Evolutionary conservation across 1,140 invertebrate species (phyloP).

Genomic region (Gryllus bimaculatus): DNA sequence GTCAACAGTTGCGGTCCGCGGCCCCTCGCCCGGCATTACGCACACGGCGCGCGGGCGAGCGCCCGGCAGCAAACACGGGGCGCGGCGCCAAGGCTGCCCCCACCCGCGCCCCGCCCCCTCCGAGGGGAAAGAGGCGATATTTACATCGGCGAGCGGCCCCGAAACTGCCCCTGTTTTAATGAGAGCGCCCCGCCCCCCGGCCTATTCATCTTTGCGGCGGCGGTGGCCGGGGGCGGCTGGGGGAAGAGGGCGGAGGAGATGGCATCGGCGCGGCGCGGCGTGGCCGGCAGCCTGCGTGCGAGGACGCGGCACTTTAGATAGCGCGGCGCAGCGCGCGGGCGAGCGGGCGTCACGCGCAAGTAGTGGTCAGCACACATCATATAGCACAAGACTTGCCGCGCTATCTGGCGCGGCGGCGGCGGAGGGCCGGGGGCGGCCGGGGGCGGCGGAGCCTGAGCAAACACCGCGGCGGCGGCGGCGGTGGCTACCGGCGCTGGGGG

Average conservation of each 20-base stretch:
- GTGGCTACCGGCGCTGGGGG: neutral
- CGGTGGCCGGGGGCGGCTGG: neutral
- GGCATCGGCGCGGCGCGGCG: neutral
- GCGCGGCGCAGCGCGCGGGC: too few species aligned
- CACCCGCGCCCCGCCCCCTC: too few species aligned
- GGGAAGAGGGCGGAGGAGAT: neutral
- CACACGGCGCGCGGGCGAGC: too few species aligned
- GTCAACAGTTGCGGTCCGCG: too few species aligned
- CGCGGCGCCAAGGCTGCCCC: too few species aligned
- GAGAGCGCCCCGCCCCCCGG: too few species aligned
- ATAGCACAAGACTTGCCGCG: slow-evolving; percentile 2
- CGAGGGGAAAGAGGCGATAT: too few species aligned
- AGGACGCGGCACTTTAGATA: neutral
- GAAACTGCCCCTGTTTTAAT: too few species aligned
- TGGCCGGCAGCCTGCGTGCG: neutral
- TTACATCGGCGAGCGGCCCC: too few species aligned
- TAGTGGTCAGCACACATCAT: slow-evolving; percentile 3
- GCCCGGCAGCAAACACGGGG: too few species aligned
- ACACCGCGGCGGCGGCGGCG: neutral
- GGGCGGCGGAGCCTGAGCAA: neutral
- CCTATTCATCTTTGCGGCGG: neutral
- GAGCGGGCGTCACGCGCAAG: neutral
- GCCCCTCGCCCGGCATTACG: too few species aligned
- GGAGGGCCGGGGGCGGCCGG: too few species aligned
- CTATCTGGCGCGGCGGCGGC: neutral